Percentiles rank a stretch among this genome's conserved stretches.
Conservation (phyloP, 1,140 invertebrate species). For the Pseudoatta argentina region DNA sequence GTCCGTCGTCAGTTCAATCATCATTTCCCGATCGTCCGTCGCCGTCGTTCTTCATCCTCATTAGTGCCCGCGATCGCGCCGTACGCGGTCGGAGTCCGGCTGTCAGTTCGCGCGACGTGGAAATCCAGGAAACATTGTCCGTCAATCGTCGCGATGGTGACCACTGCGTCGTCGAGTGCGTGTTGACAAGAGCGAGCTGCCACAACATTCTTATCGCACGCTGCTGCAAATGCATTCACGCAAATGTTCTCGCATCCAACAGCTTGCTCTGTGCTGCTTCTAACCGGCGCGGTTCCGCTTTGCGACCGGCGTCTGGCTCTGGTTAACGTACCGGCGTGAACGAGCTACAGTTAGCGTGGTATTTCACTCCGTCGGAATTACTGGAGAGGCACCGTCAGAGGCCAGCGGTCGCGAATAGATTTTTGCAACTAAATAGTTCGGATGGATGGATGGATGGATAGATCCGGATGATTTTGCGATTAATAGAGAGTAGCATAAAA, state of each 20-base stretch:
- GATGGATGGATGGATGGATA: slow-evolving; percentile 4
- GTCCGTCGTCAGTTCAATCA: slow-evolving; percentile 48
- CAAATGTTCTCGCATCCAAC: neutral
- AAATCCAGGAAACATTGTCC: neutral
- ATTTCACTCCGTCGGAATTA: slow-evolving; percentile 8
- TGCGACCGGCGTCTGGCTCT: slow-evolving; percentile 38
- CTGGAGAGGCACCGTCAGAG: neutral
- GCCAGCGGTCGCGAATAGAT: neutral
- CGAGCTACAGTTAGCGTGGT: slow-evolving; percentile 55
- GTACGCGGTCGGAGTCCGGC: slow-evolving; percentile 1
- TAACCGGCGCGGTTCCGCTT: slow-evolving; percentile 46
- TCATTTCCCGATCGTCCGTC: neutral
- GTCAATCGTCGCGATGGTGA: slow-evolving; percentile 50
- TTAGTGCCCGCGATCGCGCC: slow-evolving; percentile 36
- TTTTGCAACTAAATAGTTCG: neutral
- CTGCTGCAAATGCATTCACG: slow-evolving; percentile 1
- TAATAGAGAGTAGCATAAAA: neutral
- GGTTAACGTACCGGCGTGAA: slow-evolving; percentile 59
- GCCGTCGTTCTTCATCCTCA: neutral
- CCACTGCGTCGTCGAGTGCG: slow-evolving; percentile 29
- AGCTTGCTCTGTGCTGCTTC: slow-evolving; percentile 9
- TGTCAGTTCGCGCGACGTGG: neutral
- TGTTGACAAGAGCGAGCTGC: slow-evolving; percentile 6
- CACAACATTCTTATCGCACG: slow-evolving; percentile 11
- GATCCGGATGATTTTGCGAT: neutral